Base-by-base conservation (phyloP, 1,140 invertebrate genomes). In the Hetaerina americana region DNA sequence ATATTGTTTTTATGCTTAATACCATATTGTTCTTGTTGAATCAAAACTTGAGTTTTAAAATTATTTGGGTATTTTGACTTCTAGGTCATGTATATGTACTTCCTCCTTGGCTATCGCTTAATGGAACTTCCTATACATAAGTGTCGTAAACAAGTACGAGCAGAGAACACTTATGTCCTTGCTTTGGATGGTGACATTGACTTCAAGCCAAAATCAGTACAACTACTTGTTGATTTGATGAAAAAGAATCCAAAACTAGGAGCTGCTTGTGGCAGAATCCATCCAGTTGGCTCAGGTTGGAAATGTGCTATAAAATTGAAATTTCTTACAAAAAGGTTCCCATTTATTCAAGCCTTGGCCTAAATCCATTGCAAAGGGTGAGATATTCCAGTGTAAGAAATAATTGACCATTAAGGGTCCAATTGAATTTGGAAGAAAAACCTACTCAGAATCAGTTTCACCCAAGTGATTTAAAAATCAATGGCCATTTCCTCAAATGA, bases 41-140 rank as follows among this genome's bases (percentile, higher is more conserved):
- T 5, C 15, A 18, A 57, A 12, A 40, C 31, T 40, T 40, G 18
- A 18, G 31, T 40, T 40, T 18, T 18, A 57, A 12, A 40, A 40
- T 40, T 40, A 5, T 57, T 57, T 57, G 15, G 15, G 15, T 57
- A 12, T 57, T 57, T 10, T 57, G 15, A 26, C 18, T 68, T 73
- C 66, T 69, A 83, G 84, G 83, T 86, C 22, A 88, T 88, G 87
- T 88, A 88, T 77, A 88, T 87, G 85, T 88, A 88, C 77, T 88
- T 87, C 75, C 76, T 88, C 5, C 80, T 88, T 15, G 86, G 86
- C 0, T 83, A 85, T 75, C 78, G 82, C 26, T 78, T 88, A 18
- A 83, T 86, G 77, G 80, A 84, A 70, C 28, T 76, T 71, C 77
- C 74, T 66, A 79, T 80, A 26, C 70, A 76, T 24, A 76, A 77